Conservation (phyloP, 2,113 vertebrate genomes). For the Archilochus colubris region DNA sequence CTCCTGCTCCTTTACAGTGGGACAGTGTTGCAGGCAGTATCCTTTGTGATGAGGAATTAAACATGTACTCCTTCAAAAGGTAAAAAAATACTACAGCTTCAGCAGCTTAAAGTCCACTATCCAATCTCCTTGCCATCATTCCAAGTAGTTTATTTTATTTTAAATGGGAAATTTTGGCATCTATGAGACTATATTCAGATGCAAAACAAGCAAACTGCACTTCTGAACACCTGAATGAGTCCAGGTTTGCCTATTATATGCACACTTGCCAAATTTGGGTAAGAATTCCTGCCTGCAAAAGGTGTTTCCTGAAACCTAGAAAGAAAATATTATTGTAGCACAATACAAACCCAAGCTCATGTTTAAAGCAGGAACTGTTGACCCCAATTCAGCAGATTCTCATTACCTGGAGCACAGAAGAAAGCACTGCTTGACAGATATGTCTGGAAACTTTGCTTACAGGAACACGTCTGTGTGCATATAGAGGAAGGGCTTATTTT, state of each 20-base stretch:
- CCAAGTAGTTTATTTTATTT: not conserved
- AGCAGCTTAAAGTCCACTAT: not conserved
- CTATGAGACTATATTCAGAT: not conserved
- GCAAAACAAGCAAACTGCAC: not conserved
- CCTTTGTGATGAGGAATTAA: not conserved
- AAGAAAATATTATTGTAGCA: not conserved
- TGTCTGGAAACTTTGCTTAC: not conserved
- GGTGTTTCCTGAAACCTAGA: not conserved
- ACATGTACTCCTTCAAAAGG: not conserved
- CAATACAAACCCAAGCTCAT: not conserved
- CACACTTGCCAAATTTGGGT: not conserved
- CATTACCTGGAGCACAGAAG: not conserved
- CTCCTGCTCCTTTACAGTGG: not conserved
- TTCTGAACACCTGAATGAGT: not conserved
- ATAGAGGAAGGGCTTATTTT: not conserved
- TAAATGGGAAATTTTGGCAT: not conserved
- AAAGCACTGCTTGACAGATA: not conserved
- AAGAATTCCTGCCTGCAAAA: not conserved
- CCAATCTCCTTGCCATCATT: not conserved
- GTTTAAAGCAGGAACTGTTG: slow-evolving; percentile 16
- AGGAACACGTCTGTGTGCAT: not conserved
- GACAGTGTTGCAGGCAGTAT: not conserved
- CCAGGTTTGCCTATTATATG: not conserved
- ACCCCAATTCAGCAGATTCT: not conserved
- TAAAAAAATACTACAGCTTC: not conserved